Evolutionary conservation across 2,113 vertebrate species (phyloP).

Genomic region (Pangasianodon hypophthalmus): DNA sequence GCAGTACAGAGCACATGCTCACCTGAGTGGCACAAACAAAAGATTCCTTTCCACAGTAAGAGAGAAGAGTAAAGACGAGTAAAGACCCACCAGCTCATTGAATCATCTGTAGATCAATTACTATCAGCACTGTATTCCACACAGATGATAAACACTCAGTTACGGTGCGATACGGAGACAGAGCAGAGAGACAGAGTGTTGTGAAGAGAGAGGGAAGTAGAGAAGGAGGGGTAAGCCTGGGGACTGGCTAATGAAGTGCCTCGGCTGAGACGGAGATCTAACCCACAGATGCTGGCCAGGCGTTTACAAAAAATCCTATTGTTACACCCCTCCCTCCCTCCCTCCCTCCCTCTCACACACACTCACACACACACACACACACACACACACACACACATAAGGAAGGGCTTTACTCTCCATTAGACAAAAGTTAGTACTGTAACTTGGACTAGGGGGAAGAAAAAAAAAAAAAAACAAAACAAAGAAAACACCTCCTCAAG

Average conservation of each 20-base stretch:
- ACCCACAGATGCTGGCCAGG: slow-evolving; percentile 44
- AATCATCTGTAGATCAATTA: neutral
- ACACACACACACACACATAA: neutral
- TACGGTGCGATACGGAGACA: neutral
- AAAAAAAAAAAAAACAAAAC: neutral
- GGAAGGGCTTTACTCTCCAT: neutral
- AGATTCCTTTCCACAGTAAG: neutral
- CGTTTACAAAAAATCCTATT: slow-evolving; percentile 52
- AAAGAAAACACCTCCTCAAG: neutral
- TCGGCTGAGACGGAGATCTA: slow-evolving; percentile 33
- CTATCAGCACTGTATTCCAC: neutral
- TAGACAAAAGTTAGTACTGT: neutral
- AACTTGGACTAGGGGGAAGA: neutral
- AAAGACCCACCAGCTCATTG: neutral
- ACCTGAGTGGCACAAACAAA: slow-evolving; percentile 40
- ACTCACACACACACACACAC: neutral
- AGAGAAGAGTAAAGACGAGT: neutral
- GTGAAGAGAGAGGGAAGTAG: neutral
- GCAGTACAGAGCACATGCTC: neutral
- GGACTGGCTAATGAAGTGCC: slow-evolving; percentile 55
- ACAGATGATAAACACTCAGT: neutral
- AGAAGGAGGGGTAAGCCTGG: slow-evolving; percentile 19
- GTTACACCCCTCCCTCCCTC: slow-evolving; percentile 28
- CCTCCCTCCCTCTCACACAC: neutral
- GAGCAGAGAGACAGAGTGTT: slow-evolving; percentile 14